phyloP scores from a whole-genome alignment of 2,888 invertebrate genomes.

The Ophion slaviceki region DNA sequence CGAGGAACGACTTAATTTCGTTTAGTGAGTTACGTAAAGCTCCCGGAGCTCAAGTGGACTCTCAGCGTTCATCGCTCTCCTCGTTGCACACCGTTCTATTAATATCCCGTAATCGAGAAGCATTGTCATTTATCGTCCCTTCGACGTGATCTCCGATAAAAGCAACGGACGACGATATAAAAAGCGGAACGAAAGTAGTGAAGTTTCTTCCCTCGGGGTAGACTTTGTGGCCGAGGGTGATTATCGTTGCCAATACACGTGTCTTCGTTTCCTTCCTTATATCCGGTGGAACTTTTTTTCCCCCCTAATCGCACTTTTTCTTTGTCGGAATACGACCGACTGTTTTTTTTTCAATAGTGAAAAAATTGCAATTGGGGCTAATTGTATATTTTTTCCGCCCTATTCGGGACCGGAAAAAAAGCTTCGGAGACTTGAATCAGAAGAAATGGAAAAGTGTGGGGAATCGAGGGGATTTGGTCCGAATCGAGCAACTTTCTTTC shows the following conservation, averaged over 20 bases:
- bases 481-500: neutral
- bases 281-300: neutral
- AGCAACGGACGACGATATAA: neutral
- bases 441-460: neutral
- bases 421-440: neutral
- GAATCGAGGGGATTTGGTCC: neutral
- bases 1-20: constrained; percentile 59
- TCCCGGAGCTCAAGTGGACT: constrained; percentile 53
- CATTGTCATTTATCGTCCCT: constrained; percentile 31
- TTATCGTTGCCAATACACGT: neutral
- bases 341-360: too few species aligned
- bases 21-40: constrained; percentile 61
- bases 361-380: too few species aligned
- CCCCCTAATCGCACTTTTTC: too few species aligned
- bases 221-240: neutral
- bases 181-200: neutral
- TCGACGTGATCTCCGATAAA: constrained; percentile 12
- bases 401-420: neutral
- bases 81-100: constrained; percentile 29
- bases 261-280: neutral
- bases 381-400: too few species aligned
- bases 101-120: constrained; percentile 20
- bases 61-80: constrained; percentile 37
- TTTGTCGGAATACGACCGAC: too few species aligned
- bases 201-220: neutral